Base-by-base conservation (phyloP, 2,888 invertebrate genomes). In the Orchesellides sinensis region DNA sequence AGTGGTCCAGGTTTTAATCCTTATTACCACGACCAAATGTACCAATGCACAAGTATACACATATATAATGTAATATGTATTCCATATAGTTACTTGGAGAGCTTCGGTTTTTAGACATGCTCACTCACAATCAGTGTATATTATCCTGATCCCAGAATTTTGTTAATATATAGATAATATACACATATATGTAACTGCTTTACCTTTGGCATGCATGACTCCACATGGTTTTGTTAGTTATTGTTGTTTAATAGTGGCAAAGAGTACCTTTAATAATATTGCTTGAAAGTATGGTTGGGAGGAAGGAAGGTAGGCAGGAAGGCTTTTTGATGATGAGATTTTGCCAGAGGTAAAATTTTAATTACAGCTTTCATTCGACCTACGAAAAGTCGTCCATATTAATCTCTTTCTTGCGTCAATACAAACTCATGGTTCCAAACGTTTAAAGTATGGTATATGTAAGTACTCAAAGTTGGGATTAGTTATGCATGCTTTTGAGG, bases 331-430 rank as follows among this genome's bases (percentile, higher is more conserved):
- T 78, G 78, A 78, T 69, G 78, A 69, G 78, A 78, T 69, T 69
- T 78, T 63, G 78, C 78, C 78, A 78, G 78, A 45, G 78, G 78
- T 78, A 78, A 78, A 78, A 78, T 78, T 78, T 78, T 78, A 78
- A 78, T 78, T 78, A 78, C 69, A 78, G 23, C 63, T 61, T 70
- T 78, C 61, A 78, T 78, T 61, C 63, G 17, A n/a, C 21, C 8
- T 68, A 77, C 27, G 56, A 56, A 77, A 77, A 77, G 68, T 77
- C 47, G 77, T 77, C 77, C 47, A 77, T 68, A 68, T 68, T 68
- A n/a, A n/a, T n/a, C 66, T 77, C 29, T 45, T 59, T 59, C 77
- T 68, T 68, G 52, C 68, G 49, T 77, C 68, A 77, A 59, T 77
- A 66, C 68, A 35, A 35, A 35, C 35, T 4, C 2, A 14, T 49